Base-by-base conservation (phyloP, 2,797 vertebrate species). In the Falco naumanni region DNA sequence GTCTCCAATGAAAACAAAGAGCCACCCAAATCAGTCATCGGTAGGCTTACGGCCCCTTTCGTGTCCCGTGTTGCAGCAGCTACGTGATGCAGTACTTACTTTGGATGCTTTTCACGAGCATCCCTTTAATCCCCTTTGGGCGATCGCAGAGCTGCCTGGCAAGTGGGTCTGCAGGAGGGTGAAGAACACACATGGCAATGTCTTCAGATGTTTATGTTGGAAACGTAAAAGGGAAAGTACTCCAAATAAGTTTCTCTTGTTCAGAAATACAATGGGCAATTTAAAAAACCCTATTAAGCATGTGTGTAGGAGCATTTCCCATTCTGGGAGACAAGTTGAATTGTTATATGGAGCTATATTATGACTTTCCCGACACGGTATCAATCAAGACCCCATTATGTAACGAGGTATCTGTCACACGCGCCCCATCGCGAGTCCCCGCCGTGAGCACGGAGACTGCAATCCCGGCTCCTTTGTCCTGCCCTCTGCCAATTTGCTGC, bases 311-410 rank as follows among this genome's bases (percentile, higher is more conserved):
- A 96, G 94, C 96, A 13, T 89, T 96, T 94, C 95, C 96, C 88
- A 56, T 93, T 63, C 65, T 33, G 75, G 94, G 65, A 95, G 95
- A 82, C 51, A 64, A 75, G 92, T 33, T 41, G 72, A 59, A 92
- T 93, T 84, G 96, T 92, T 93, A 47, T 18, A 0, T 1, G 68
- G 70, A 84, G 94, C 93, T 89, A 59, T 84, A 94, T 93, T 71
- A 33, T 91, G 93, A 95, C 90, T 96, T 71, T 21, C 64, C 86
- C 20, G 34, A 14, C 64, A 45, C 15, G n/a, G 83, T 19, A 77
- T 90, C 96, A 97, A 96, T 97, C 94, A 96, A 91, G 95, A 9
- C 95, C 89, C 93, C 92, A 96, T 97, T 96, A 85, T 95, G 86
- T 57, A 68, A 86, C 4, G 84, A 93, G 95, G 88, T 53, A 83